Percentiles rank a stretch among this genome's conserved stretches.
phyloP scores from a whole-genome alignment of 2,888 invertebrate species.

The Mimas tiliae region DNA sequence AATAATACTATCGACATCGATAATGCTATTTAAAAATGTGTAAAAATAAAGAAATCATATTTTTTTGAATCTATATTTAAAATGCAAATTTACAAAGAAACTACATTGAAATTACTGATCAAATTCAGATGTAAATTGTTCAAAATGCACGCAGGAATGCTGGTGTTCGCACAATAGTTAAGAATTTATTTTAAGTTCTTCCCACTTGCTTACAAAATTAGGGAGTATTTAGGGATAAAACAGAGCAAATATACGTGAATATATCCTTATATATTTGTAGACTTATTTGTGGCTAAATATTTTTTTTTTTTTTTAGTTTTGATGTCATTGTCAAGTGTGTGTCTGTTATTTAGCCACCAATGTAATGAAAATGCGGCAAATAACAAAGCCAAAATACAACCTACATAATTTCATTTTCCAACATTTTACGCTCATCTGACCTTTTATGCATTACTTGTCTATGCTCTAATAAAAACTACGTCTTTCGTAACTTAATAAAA shows the following conservation, averaged over 20 bases:
- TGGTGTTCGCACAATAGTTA: conserved; percentile 44
- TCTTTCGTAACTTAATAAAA: conserved; percentile 18
- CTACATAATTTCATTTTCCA: background rate
- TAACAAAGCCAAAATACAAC: conserved; percentile 4
- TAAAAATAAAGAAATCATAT: conserved; percentile 35
- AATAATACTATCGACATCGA: conserved; percentile 17
- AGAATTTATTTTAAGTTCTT: background rate
- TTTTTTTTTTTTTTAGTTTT: background rate
- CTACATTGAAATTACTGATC: conserved; percentile 10
- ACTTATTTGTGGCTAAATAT: background rate
- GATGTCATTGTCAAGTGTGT: background rate
- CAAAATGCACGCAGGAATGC: conserved; percentile 67
- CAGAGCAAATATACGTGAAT: conserved; percentile 5
- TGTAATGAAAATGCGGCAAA: background rate
- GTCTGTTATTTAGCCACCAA: background rate
- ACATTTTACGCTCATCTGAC: background rate
- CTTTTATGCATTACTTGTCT: conserved; percentile 18
- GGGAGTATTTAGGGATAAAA: conserved; percentile 8
- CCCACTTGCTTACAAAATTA: conserved; percentile 7
- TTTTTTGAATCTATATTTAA: conserved; percentile 32
- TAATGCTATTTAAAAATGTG: background rate
- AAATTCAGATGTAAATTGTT: conserved; percentile 35
- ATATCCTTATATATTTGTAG: conserved; percentile 8
- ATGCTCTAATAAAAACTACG: conserved; percentile 13
- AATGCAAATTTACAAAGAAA: conserved; percentile 19